Evolutionary conservation across 2,888 invertebrate species (phyloP).

Genomic region (Drosophila mayaguana): DNA sequence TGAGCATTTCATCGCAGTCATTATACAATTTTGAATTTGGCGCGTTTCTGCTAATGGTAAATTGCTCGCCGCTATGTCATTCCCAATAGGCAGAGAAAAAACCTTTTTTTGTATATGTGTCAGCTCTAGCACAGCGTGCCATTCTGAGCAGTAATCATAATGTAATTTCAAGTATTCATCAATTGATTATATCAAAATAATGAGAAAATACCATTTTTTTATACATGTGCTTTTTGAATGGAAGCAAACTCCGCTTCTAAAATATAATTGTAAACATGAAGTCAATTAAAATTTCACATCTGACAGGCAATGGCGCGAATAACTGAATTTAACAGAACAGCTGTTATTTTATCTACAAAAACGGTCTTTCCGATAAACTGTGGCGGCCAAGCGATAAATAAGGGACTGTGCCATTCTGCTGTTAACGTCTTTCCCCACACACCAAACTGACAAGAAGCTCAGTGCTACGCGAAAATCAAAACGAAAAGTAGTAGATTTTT

Average conservation of each 20-base stretch:
- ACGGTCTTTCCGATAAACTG: slow-evolving; percentile 5
- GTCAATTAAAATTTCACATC: neutral
- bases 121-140: slow-evolving; percentile 4
- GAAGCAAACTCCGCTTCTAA: rapidly evolving
- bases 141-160: slow-evolving; percentile 2
- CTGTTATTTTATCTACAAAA: neutral
- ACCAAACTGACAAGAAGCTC: slow-evolving; percentile 27
- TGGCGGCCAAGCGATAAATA: slow-evolving; percentile 27
- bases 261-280: neutral
- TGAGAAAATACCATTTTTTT: rapidly evolving
- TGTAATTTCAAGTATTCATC: neutral
- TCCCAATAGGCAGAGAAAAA: neutral
- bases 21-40: neutral
- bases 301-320: neutral
- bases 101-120: neutral
- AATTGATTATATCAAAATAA: neutral
- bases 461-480: slow-evolving; percentile 21
- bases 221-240: neutral
- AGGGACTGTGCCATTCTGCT: slow-evolving; percentile 23
- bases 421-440: slow-evolving; percentile 12
- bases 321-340: slow-evolving; percentile 2
- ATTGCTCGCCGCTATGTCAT: slow-evolving; percentile 18
- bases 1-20: neutral
- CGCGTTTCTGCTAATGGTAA: neutral
- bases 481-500: slow-evolving; percentile 24